Percentiles rank a stretch among this genome's conserved stretches.
Evolutionary conservation across 2,113 vertebrate species (phyloP).

Genomic region (Mesocricetus auratus): DNA sequence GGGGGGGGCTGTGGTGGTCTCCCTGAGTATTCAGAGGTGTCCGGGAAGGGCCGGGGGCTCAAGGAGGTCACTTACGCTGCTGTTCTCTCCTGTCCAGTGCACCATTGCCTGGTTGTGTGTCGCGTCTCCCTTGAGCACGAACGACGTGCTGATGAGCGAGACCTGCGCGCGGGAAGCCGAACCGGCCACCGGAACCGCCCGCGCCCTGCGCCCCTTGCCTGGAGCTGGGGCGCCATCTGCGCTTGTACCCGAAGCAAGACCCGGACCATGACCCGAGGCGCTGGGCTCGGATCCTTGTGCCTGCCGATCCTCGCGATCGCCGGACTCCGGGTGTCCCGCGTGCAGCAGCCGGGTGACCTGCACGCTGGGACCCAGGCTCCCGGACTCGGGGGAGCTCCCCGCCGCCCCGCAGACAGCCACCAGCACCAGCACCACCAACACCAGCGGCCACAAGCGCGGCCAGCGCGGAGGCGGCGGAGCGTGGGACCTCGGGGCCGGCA

Average conservation of each 20-base stretch:
- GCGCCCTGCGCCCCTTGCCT: slow-evolving; percentile 83
- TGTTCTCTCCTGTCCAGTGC: slow-evolving; percentile 99
- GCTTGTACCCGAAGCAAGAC: slow-evolving; percentile 15
- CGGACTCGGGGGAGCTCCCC: slow-evolving; percentile 83
- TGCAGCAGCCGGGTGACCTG: slow-evolving; percentile 58
- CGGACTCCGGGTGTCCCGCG: slow-evolving; percentile 68
- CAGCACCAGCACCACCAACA: slow-evolving; percentile 43
- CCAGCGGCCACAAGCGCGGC: slow-evolving; percentile 42
- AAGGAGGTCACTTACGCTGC: slow-evolving; percentile 94
- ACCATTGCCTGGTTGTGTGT: slow-evolving; percentile 99
- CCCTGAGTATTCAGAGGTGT: neutral
- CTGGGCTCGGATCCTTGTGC: slow-evolving; percentile 53
- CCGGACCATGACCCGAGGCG: neutral
- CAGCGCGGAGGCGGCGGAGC: slow-evolving; percentile 20
- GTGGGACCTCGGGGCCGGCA: slow-evolving; percentile 49
- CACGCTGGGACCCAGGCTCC: slow-evolving; percentile 82
- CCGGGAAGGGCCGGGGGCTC: neutral
- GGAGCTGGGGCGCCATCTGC: slow-evolving; percentile 64
- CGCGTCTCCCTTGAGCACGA: slow-evolving; percentile 97
- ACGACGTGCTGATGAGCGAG: slow-evolving; percentile 95
- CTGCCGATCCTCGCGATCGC: slow-evolving; percentile 60
- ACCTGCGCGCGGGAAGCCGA: slow-evolving; percentile 86
- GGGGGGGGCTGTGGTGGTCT: neutral
- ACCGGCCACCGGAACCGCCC: slow-evolving; percentile 78
- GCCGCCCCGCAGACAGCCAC: slow-evolving; percentile 83